Percentiles rank a stretch among this genome's conserved stretches.
These are phyloP conservation scores for Pangasius krempfi DNA, from an alignment of 2,797 vertebrate species.

Conservation along the genomic window DNA sequence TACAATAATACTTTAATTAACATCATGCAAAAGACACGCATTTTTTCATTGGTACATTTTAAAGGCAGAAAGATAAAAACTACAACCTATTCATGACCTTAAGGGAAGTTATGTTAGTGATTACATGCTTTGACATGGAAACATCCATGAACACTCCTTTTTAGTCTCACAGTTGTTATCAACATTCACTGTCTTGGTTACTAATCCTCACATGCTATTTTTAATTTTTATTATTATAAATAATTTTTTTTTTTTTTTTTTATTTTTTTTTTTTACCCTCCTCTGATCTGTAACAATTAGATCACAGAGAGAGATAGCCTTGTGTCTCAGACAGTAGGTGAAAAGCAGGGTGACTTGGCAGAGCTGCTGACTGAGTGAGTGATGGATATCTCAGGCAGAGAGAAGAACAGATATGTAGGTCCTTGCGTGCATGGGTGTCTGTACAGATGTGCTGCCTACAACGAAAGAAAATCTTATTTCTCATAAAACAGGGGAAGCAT, in stretches of 20 bases:
- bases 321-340: neutral
- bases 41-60: neutral
- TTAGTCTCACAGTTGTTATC: neutral
- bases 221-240: neutral
- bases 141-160: neutral
- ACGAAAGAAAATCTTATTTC: neutral
- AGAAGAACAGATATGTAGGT: slow-evolving; percentile 2
- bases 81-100: neutral
- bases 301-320: neutral
- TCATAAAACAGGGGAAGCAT: slow-evolving; percentile 1
- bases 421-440: slow-evolving; percentile 7
- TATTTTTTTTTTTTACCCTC: neutral
- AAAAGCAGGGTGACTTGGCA: neutral
- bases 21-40: neutral
- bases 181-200: neutral
- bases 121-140: neutral
- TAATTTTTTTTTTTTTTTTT: neutral
- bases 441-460: slow-evolving; percentile 40
- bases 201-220: neutral
- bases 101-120: neutral
- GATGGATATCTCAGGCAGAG: slow-evolving; percentile 4
- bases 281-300: neutral
- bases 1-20: neutral
- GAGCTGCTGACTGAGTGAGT: neutral
- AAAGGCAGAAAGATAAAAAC: neutral